Evolutionary conservation across 2,888 invertebrate species (phyloP).

Genomic region (Formica aserva): DNA sequence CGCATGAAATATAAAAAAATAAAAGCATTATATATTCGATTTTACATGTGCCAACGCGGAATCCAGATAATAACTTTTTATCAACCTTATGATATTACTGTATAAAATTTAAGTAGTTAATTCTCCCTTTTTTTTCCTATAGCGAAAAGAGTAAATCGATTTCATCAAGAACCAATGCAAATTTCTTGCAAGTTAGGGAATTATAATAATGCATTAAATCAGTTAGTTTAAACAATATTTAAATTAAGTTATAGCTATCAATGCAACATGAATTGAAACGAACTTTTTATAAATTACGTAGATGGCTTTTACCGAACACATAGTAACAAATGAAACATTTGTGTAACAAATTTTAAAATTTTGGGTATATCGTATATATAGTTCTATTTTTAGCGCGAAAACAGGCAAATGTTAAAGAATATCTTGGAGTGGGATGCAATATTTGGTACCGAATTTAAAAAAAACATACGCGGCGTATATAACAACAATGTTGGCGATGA

Average conservation of each 20-base stretch:
- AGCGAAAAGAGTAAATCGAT: conserved; percentile 14
- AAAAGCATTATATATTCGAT: background rate
- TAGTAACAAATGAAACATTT: background rate
- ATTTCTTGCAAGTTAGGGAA: conserved; percentile 32
- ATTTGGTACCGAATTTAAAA: conserved; percentile 57
- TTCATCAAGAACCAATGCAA: conserved; percentile 33
- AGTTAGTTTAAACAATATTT: conserved; percentile 27
- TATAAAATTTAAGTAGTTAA: conserved; percentile 15
- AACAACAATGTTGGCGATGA: conserved; percentile 62
- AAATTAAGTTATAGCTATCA: conserved; percentile 18
- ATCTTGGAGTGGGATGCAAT: background rate
- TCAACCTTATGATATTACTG: background rate
- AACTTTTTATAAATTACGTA: conserved; percentile 10
- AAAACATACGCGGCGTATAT: conserved; percentile 35
- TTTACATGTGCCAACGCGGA: background rate
- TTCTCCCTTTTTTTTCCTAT: background rate
- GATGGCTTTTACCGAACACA: background rate
- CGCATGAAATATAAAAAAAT: background rate
- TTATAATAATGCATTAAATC: conserved; percentile 34
- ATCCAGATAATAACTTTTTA: background rate
- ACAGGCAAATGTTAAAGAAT: conserved; percentile 6
- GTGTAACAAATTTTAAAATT: conserved; percentile 4
- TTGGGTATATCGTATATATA: background rate
- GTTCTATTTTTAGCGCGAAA: background rate
- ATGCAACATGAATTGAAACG: conserved; percentile 3